Evolutionary conservation across 1,140 invertebrate genomes (phyloP), one percentile per base, ranked within the genome.

Genomic region (Thereuonema tuberculata): DNA sequence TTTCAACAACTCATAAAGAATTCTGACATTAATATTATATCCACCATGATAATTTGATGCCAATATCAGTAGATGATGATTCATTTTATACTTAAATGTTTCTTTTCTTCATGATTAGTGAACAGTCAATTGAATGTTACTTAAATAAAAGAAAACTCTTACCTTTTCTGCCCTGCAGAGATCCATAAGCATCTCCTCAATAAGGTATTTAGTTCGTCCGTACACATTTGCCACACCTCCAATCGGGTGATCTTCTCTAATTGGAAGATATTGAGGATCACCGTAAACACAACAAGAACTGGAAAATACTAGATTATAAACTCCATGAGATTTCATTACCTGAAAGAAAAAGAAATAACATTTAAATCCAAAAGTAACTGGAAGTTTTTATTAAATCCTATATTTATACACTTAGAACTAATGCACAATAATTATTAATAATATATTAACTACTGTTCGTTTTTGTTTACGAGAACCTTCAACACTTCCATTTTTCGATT

Each of bases 181-280:
- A 70, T 92, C 92, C 68, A 83, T 85, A 0, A 96, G 75, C 79
- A 96, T 93, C 74, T 93, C 86, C 75, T 96, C 92, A 47, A 93
- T 88, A 65, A 95, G 89, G 71, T 86, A 92, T 73, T 96, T 96
- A 0, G 90, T 93, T 68, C 87, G 81, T 5, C 82, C 83, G 63
- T 84, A 84, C 1, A 82, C 79, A 67, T 82, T 84, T 2, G 81
- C 81, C 27, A 73, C 74, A 29, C 71, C 68, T 17, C 82, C 82
- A 15, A 75, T 75, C 1, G 76, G 77, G 65, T 80, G 78, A 15
- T 74, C 58, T 63, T 68, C 81, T 54, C 74, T 76, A 23, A 84
- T 74, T 1, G 82, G 81, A 14, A 83, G 70, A 62, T 76, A 73
- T 58, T 77, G 68, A 12, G 81, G 81, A 23, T 74, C 70, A 3